Evolutionary conservation across 2,113 vertebrate genomes (phyloP).

Genomic region (Puffinus mauretanicus): DNA sequence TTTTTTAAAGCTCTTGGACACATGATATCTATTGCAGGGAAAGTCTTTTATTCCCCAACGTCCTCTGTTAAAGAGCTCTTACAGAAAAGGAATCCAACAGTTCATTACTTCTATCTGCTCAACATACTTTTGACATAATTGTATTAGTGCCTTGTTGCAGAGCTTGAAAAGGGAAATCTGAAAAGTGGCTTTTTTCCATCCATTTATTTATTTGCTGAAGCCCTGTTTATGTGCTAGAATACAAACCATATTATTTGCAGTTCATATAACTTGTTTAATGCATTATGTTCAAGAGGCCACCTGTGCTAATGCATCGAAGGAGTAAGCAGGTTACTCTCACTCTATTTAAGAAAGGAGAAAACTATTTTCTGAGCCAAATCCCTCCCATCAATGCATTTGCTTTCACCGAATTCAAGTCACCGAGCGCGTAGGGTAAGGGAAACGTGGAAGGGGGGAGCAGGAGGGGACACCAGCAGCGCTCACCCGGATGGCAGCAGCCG

Average conservation of each 20-base stretch:
- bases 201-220: background rate
- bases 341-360: background rate
- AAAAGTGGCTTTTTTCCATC: background rate
- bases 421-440: background rate
- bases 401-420: background rate
- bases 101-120: conserved; percentile 42
- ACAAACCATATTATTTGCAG: background rate
- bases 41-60: background rate
- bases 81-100: background rate
- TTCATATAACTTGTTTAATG: background rate
- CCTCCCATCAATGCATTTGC: background rate
- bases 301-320: background rate
- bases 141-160: background rate
- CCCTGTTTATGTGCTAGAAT: background rate
- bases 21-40: background rate
- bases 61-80: background rate
- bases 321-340: background rate
- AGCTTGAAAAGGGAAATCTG: background rate
- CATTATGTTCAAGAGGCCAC: background rate
- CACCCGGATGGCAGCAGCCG: background rate
- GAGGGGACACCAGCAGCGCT: background rate
- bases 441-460: background rate
- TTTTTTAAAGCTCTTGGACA: background rate
- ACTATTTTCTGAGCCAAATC: background rate
- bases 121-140: background rate